Conservation (phyloP, 2,797 vertebrate species). For the Thaleichthys pacificus region DNA sequence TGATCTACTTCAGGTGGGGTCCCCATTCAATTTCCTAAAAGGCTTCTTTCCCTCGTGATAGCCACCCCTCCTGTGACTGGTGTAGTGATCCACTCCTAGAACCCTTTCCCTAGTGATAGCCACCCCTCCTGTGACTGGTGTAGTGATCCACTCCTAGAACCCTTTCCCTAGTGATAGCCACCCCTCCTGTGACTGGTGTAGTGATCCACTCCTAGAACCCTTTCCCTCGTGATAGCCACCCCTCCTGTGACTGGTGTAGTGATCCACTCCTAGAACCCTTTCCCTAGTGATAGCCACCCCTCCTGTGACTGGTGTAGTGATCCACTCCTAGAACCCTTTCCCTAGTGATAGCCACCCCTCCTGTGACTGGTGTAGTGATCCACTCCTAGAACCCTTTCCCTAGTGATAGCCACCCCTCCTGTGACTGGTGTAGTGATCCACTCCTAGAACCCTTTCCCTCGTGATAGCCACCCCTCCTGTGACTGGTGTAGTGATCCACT, state of each 20-base stretch:
- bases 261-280: background rate
- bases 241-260: background rate
- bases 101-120: background rate
- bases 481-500: too few species aligned
- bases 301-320: background rate
- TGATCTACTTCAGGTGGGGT: slow-evolving; percentile 5
- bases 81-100: background rate
- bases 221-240: background rate
- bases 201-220: background rate
- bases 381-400: too few species aligned
- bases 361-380: too few species aligned
- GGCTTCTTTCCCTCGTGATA: background rate
- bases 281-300: background rate
- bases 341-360: too few species aligned
- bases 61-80: background rate
- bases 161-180: background rate
- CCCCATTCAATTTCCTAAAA: background rate
- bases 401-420: too few species aligned
- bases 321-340: background rate
- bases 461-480: too few species aligned
- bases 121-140: background rate
- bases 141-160: background rate
- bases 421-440: too few species aligned
- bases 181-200: background rate
- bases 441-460: too few species aligned